Percentiles rank a stretch among this genome's conserved stretches.
Conservation (phyloP, 2,797 vertebrate species). For the Catostomus latipinnis region DNA sequence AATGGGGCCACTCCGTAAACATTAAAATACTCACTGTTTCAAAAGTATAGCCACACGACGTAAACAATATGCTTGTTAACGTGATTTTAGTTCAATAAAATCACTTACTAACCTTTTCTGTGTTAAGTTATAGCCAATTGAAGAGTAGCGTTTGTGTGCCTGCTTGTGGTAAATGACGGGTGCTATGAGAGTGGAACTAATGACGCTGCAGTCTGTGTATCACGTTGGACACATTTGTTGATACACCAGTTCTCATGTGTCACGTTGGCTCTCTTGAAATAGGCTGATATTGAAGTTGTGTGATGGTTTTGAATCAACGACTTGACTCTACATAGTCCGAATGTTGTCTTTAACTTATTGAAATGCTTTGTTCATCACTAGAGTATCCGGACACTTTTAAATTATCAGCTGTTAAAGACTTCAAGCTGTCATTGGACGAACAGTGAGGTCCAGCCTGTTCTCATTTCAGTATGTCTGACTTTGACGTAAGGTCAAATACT, state of each 20-base stretch:
- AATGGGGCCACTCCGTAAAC: no score
- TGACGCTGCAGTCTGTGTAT: background rate
- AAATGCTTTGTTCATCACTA: background rate
- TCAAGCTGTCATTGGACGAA: background rate
- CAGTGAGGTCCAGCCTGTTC: background rate
- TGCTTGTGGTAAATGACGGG: background rate
- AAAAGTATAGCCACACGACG: no score
- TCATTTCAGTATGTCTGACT: conserved; percentile 37
- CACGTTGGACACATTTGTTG: background rate
- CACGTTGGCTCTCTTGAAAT: background rate
- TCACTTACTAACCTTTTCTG: no score
- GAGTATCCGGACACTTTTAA: background rate
- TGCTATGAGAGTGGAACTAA: conserved; percentile 16
- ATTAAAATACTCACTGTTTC: no score
- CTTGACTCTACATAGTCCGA: background rate
- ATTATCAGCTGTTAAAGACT: background rate
- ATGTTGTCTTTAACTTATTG: background rate
- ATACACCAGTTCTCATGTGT: background rate
- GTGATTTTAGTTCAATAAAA: no score
- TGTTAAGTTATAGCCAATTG: no score
- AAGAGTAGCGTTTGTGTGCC: background rate
- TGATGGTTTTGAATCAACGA: background rate
- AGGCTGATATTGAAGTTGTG: background rate
- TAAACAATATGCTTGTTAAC: no score
- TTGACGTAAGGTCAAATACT: background rate